Evolutionary conservation across 2,113 vertebrate species (phyloP), one percentile per base, ranked within the genome.

Genomic region (Oreochromis aureus): DNA sequence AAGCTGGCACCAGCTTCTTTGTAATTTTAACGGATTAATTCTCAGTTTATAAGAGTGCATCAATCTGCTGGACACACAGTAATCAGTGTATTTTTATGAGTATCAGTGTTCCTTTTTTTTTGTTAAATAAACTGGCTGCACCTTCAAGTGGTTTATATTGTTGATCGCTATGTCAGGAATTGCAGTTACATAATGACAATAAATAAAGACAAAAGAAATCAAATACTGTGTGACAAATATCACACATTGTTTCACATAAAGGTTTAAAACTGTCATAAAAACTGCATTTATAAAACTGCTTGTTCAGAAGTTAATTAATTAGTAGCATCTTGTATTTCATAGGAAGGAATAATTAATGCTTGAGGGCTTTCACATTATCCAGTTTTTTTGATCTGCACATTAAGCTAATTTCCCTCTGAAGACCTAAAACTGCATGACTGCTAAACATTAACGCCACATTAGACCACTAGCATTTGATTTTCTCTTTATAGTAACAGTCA

Each of bases 11-110:
- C 59, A 63, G 32, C 10, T 66, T 39, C 61, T 39, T 66, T 66
- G 34, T 22, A 5, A 39, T 39, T 39, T 39, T 0, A 66, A 66
- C 1, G 0, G 10, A 66, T 13, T 39, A 66, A 66, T 39, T 66
- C 34, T 7, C 10, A 66, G 19, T 39, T n/a, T 13, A 5, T 69
- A 22, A 69, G 34, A 69, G 10, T 1, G 34, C 0, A 39, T 69
- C 34, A 13, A 22, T 69, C 19, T 5, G 34, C 34, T 66, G 61
- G 34, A 66, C 10, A 66, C 2, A 66, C 19, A 22, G 18, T 66
- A 39, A 66, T 66, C 61, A 22, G 61, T 5, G 34, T 39, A 39
- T 66, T 39, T 32, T 22, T 7, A 39, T 39, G 1, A 39, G 61
- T 66, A n/a, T 34, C 61, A 13, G 6, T 36, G 30, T 34, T 63